Base-by-base conservation (phyloP, 2,888 invertebrate genomes). In the Stenchaetothrips biformis region DNA sequence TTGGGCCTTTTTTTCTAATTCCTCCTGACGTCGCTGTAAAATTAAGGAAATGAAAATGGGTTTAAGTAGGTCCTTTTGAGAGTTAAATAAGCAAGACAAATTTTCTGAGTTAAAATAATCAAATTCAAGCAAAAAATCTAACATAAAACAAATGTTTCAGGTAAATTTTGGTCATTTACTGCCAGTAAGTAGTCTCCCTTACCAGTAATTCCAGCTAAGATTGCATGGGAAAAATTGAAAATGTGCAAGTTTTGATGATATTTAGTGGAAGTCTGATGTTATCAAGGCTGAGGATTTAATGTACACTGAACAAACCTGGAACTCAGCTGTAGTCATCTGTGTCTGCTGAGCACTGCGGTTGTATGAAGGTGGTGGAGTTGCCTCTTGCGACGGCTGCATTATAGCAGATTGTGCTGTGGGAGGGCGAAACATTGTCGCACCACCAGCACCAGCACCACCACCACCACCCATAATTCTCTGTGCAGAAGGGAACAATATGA, bases 1-100 rank as follows among this genome's bases (percentile, higher is more conserved):
- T 83, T 94, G 94, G 77, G 96, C 96, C 89, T 97, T 97, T 81
- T 94, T 90, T 87, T 98, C 97, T 82, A 97, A 87, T 87, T 97
- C 97, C 87, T 97, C 95, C 88, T 95, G 94, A 82, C 94, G 91
- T 86, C 92, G 91, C 94, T 95, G 85, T 82, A 87, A 84, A 80
- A 53, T 81, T 79, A 81, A 81, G 67, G 79, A 80, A 80, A 82
- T 25, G 48, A 83, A 81, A 79, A 78, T 80, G 81, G 53, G 81
- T 74, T 27, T 81, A 81, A 79, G 81, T 53, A 77, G 80, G 78
- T 80, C 16, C 16, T 37, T 37, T 37, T 37, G 37, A 37, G 13
- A 11, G 18, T 53, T 0, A 11, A 9, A 11, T 18, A 11, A 1
- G 18, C 53, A 53, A 18, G 4, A 53, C 9, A 53, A 11, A 18